phyloP scores from a whole-genome alignment of 2,888 invertebrate species.

The Drosophila leonis region DNA sequence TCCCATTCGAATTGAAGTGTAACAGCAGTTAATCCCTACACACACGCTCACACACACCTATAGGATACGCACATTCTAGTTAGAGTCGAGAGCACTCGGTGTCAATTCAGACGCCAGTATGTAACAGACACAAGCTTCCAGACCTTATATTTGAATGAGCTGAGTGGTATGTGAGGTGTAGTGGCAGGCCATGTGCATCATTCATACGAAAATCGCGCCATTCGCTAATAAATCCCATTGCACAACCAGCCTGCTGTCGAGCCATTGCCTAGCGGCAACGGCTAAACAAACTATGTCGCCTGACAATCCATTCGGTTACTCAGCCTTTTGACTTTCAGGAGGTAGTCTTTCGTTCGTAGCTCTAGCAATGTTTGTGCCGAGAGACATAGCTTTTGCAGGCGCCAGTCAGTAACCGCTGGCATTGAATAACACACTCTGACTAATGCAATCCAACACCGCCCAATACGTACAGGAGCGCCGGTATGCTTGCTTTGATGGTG shows the following conservation, averaged over 20 bases:
- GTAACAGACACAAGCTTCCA: conserved; percentile 20
- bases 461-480: conserved; percentile 88
- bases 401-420: conserved; percentile 31
- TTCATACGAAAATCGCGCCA: conserved; percentile 66
- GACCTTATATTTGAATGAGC: conserved; percentile 15
- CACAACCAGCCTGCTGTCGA: conserved; percentile 47
- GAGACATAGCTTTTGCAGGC: conserved; percentile 5
- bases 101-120: conserved; percentile 41
- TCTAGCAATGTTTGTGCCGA: not conserved
- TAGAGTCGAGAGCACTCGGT: conserved; percentile 28
- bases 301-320: conserved; percentile 40
- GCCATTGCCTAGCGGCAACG: conserved; percentile 10
- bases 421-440: conserved; percentile 77
- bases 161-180: not conserved
- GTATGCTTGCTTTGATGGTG: conserved; percentile 96
- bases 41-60: conserved; percentile 10
- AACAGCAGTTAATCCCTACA: conserved; percentile 42
- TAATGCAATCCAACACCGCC: conserved; percentile 72
- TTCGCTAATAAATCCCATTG: conserved; percentile 76
- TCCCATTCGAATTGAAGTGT: conserved; percentile 60
- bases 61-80: not conserved
- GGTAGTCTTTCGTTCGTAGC: conserved; percentile 42
- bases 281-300: conserved; percentile 35
- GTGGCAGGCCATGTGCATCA: conserved; percentile 40
- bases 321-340: conserved; percentile 48